Conservation (phyloP, 2,888 invertebrate genomes). For the Parthenolecanium corni region DNA sequence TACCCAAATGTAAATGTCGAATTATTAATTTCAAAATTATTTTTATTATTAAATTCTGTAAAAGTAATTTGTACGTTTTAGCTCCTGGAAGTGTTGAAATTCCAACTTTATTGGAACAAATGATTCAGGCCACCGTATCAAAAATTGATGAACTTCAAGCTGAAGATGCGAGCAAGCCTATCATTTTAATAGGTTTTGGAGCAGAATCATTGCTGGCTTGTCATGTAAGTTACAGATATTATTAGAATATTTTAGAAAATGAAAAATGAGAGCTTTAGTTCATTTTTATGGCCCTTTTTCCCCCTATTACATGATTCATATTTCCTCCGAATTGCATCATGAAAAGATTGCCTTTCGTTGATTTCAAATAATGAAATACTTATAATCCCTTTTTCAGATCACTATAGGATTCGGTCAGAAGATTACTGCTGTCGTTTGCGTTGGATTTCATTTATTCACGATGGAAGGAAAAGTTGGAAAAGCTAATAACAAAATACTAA, state of each 20-base stretch:
- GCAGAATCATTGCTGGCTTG: conserved; percentile 62
- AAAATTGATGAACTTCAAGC: conserved; percentile 57
- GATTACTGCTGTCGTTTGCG: conserved; percentile 21
- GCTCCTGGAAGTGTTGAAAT: conserved; percentile 30
- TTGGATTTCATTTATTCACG: conserved; percentile 18
- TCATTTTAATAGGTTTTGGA: conserved; percentile 66
- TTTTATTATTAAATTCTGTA: not conserved
- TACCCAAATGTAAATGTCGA: conserved; percentile 41
- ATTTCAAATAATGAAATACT: no score
- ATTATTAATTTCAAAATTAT: not conserved
- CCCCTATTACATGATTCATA: no score
- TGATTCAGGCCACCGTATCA: conserved; percentile 53
- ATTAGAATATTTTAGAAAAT: not conserved
- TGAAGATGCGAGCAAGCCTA: conserved; percentile 54
- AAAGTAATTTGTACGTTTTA: conserved; percentile 7
- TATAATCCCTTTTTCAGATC: conserved; percentile 14
- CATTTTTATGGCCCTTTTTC: no score
- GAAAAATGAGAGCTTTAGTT: no score
- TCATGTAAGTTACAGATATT: conserved; percentile 42
- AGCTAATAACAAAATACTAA: conserved; percentile 8
- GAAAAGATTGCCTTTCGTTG: no score
- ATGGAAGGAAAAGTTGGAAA: conserved; percentile 17
- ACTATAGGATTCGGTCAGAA: conserved; percentile 13
- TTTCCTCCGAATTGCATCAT: no score
- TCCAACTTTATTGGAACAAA: conserved; percentile 46